A percentile compares a stretch with the other conserved stretches of the same genome.
Conservation (phyloP, 2,888 invertebrate genomes). For the Mechanitis mazaeus region DNA sequence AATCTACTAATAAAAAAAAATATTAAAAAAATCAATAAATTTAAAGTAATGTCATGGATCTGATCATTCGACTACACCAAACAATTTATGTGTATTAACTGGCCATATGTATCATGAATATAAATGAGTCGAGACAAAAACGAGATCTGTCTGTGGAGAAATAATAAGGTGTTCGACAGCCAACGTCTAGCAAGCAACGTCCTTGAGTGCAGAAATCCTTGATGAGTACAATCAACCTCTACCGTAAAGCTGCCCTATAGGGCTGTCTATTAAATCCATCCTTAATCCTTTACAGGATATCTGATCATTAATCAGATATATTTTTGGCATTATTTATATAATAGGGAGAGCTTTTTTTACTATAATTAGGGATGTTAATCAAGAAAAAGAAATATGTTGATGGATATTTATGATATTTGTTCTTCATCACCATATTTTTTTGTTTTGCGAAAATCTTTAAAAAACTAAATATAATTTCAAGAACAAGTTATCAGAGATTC, state of each 20-base stretch:
- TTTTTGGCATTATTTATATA: no score
- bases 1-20: conserved; percentile 7
- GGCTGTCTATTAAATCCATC: conserved; percentile 51
- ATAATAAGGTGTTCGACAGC: conserved; percentile 70
- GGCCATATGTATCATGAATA: conserved; percentile 72
- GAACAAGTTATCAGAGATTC: no score
- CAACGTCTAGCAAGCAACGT: conserved; percentile 69
- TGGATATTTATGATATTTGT: no score
- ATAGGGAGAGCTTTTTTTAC: no score
- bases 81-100: conserved; percentile 70
- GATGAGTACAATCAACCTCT: conserved; percentile 77
- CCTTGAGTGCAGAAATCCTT: conserved; percentile 76
- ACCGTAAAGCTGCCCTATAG: conserved; percentile 68
- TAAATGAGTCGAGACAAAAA: conserved; percentile 72
- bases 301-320: background rate
- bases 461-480: no score
- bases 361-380: no score
- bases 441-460: no score
- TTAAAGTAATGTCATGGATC: background rate
- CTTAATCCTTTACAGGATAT: conserved; percentile 20
- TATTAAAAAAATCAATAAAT: background rate
- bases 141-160: conserved; percentile 69
- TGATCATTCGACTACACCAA: conserved; percentile 31
- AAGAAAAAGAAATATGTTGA: no score
- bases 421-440: no score